Evolutionary conservation across 1,140 invertebrate species (phyloP), one percentile per base, ranked within the genome.

Genomic region (Atta cephalotes): DNA sequence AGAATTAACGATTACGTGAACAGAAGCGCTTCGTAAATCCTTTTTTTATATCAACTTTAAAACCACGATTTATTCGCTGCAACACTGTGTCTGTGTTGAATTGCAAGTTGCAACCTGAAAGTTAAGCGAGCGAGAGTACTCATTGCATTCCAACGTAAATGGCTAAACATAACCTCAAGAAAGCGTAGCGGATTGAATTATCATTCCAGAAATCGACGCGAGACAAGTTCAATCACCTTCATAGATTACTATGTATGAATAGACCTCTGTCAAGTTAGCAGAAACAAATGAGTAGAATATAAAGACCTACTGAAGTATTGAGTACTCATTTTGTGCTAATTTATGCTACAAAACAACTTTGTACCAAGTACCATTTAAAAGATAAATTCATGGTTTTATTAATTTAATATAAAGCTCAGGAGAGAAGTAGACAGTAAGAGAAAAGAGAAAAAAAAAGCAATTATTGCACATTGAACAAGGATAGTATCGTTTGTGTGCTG

Each of bases 91-190:
- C 35, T 45, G 51, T 80, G n/a, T 51, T 56, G 70, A 76, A 84
- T 84, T 84, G 39, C 70, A 63, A 76, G 70, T 35, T 76, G 45
- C 58, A 62, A 84, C 39, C 68, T 84, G 68, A 56, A 84, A 84
- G 70, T 82, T 74, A 74, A 82, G 79, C 21, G 79, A 72, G 80
- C 80, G 80, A 84, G 80, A 84, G 70, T 84, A 70, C 80, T 84
- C 80, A 74, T 84, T 84, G 60, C 70, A 76, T 84, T 76, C 80
- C 80, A 51, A 82, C 68, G 80, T 84, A 84, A 84, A 84, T 76
- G 70, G 80, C 18, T 84, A 84, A 84, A 63, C 70, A 62, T 56
- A 74, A 74, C 28, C 70, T 76, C 53, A 74, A 76, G 80, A 84
- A 84, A 84, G 80, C 80, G 80, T 84, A 56, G 58, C 80, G 70